Conservation (phyloP, 2,888 invertebrate species). For the Helicoverpa assulta region DNA sequence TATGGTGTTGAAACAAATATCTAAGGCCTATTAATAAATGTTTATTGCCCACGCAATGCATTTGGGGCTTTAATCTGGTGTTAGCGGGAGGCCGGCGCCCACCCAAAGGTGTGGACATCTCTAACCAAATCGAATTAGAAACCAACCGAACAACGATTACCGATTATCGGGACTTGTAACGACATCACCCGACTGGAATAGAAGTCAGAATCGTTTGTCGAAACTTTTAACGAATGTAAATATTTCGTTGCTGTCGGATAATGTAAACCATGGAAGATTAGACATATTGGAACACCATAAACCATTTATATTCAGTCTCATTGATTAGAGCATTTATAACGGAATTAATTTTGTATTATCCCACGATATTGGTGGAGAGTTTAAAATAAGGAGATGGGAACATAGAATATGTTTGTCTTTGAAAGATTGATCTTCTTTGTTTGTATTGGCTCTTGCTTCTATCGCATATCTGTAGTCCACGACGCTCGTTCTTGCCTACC, state of each 20-base stretch:
- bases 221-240: slow-evolving; percentile 36
- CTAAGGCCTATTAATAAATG: slow-evolving; percentile 83
- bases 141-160: slow-evolving; percentile 65
- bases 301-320: slow-evolving; percentile 75
- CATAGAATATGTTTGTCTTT: slow-evolving; percentile 14
- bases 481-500: slow-evolving; percentile 56
- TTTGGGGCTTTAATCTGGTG: slow-evolving; percentile 81
- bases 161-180: slow-evolving; percentile 27
- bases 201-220: slow-evolving; percentile 60
- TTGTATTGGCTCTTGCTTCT: slow-evolving; percentile 10
- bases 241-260: slow-evolving; percentile 63
- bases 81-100: slow-evolving; percentile 86
- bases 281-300: slow-evolving; percentile 75
- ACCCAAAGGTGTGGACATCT: slow-evolving; percentile 88
- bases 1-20: slow-evolving; percentile 84
- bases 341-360: slow-evolving; percentile 66
- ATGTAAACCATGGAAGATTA: slow-evolving; percentile 77
- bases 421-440: slow-evolving; percentile 15
- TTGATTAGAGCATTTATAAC: slow-evolving; percentile 75
- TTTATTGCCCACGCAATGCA: slow-evolving; percentile 82
- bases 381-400: slow-evolving; percentile 32
- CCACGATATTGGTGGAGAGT: slow-evolving; percentile 62
- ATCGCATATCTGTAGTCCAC: slow-evolving; percentile 5
- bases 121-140: slow-evolving; percentile 85
- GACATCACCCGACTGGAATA: slow-evolving; percentile 60